phyloP scores from a whole-genome alignment of 2,113 vertebrate species.

The Coregonus clupeaformis region DNA sequence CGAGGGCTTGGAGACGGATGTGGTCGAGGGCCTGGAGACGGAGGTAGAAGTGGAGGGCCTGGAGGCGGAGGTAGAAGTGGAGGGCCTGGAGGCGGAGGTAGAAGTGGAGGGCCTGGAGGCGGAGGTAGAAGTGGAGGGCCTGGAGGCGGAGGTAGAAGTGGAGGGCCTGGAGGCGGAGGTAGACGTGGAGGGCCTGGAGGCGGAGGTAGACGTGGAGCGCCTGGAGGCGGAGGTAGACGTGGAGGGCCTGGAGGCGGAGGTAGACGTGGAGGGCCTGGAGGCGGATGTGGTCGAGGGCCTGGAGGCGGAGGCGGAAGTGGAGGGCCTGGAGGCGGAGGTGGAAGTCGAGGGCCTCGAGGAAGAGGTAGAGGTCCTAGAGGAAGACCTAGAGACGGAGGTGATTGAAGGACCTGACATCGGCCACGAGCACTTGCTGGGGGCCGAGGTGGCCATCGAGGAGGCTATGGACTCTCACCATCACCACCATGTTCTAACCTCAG shows the following conservation, averaged over 20 bases:
- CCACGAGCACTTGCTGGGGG: conserved; percentile 79
- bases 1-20: conserved; percentile 19
- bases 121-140: no score
- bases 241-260: no score
- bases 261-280: conserved; percentile 82
- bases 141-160: no score
- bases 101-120: no score
- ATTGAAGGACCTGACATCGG: conserved; percentile 69
- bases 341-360: conserved; percentile 77
- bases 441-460: conserved; percentile 92
- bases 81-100: no score
- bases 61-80: conserved; percentile 74
- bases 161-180: conserved; percentile 79
- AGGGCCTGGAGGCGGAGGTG: conserved; percentile 61
- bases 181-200: conserved; percentile 80
- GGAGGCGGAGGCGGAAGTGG: conserved; percentile 75
- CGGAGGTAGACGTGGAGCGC: no score
- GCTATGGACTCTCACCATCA: conserved; percentile 75
- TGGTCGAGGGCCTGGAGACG: no score
- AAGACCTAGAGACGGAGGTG: conserved; percentile 66
- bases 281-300: conserved; percentile 77
- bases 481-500: conserved; percentile 86
- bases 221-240: no score
- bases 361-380: conserved; percentile 78
- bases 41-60: conserved; percentile 50